These are phyloP conservation scores for Clarias platycephalus DNA, from an alignment of 2,797 vertebrate species.

Conservation along the genomic window DNA sequence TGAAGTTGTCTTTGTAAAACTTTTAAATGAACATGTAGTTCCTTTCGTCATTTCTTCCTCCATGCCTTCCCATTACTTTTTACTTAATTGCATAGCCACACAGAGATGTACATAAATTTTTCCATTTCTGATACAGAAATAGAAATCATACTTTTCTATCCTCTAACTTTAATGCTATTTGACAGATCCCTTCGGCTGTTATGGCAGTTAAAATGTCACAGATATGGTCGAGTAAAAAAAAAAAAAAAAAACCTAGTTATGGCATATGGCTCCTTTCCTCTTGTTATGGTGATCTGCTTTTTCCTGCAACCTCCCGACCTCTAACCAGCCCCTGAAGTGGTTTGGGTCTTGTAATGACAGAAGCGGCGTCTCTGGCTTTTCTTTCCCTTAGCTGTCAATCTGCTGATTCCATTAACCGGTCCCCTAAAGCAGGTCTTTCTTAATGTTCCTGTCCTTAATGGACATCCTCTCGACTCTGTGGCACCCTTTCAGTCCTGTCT, in stretches of 20 bases:
- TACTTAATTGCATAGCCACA: background rate
- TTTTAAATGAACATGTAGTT: background rate
- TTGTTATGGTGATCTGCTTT: constrained; percentile 46
- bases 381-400: constrained; percentile 12
- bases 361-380: constrained; percentile 27
- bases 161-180: constrained; percentile 28
- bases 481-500: constrained; percentile 24
- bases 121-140: background rate
- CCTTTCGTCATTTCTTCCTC: background rate
- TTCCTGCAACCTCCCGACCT: constrained; percentile 38
- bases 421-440: constrained; percentile 15
- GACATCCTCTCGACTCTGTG: constrained; percentile 12
- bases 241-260: constrained; percentile 13
- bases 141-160: background rate
- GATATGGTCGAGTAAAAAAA: constrained; percentile 18
- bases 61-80: background rate
- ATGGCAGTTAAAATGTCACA: constrained; percentile 22
- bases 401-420: constrained; percentile 26
- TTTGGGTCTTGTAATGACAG: constrained; percentile 45
- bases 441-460: constrained; percentile 27
- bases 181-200: constrained; percentile 17
- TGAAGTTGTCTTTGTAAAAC: background rate
- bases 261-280: constrained; percentile 29
- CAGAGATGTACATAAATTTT: background rate
- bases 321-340: constrained; percentile 41